Conservation (phyloP, 2,888 invertebrate species). For the Steinernema carpocapsae region DNA sequence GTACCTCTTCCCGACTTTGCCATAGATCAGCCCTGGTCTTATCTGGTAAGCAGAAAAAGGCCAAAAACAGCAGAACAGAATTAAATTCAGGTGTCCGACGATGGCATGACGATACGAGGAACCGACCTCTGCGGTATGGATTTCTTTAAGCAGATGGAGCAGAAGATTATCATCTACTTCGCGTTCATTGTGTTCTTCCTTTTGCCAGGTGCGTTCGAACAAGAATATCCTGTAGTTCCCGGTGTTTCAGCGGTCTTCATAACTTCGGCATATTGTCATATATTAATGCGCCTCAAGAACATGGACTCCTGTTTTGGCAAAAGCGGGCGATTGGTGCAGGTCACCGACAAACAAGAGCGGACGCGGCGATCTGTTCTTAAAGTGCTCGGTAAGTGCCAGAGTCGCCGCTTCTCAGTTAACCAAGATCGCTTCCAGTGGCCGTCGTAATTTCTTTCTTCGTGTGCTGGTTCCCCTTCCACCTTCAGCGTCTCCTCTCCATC, state of each 20-base stretch:
- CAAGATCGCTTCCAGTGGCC: slow-evolving; percentile 76
- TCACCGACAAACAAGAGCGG: slow-evolving; percentile 44
- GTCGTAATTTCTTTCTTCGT: slow-evolving; percentile 91
- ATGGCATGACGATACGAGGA: slow-evolving; percentile 49
- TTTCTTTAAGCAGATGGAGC: slow-evolving; percentile 40
- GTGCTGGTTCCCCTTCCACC: slow-evolving; percentile 95
- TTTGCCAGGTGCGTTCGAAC: slow-evolving; percentile 50
- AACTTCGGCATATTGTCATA: slow-evolving; percentile 64
- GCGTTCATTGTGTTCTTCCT: slow-evolving; percentile 66
- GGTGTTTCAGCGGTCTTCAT: slow-evolving; percentile 55
- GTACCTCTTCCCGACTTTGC: slow-evolving; percentile 55
- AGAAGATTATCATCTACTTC: slow-evolving; percentile 56
- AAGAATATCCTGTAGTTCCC: neutral
- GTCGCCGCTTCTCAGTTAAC: too few species aligned
- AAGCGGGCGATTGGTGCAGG: slow-evolving; percentile 43
- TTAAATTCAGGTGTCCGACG: slow-evolving; percentile 48
- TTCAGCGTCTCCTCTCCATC: slow-evolving; percentile 82
- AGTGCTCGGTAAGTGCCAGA: slow-evolving; percentile 31
- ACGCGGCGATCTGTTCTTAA: slow-evolving; percentile 43
- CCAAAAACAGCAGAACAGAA: neutral
- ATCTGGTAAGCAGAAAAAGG: slow-evolving; percentile 38
- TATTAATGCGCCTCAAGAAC: slow-evolving; percentile 53
- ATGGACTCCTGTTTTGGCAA: slow-evolving; percentile 44
- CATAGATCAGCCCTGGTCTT: slow-evolving; percentile 43
- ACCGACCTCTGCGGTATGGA: slow-evolving; percentile 66